Conservation (phyloP, 2,888 invertebrate species). For the Nysson spinosus region DNA sequence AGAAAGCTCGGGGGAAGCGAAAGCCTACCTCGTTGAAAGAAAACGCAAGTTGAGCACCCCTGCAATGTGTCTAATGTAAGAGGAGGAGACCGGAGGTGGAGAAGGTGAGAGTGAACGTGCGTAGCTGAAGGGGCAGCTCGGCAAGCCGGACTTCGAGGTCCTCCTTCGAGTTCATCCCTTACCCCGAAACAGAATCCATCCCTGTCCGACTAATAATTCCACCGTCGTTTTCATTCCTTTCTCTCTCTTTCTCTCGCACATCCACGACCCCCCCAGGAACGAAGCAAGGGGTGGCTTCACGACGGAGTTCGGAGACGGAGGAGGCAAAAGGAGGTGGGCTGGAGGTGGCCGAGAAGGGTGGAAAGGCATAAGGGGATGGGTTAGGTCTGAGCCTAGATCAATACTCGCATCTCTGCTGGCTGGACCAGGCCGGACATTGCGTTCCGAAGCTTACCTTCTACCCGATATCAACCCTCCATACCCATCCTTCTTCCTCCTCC, state of each 20-base stretch:
- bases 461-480: conserved; percentile 62
- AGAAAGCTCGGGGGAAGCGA: too few relatives aligned
- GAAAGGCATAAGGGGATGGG: conserved; percentile 47
- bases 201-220: conserved; percentile 28
- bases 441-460: conserved; percentile 72
- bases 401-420: conserved; percentile 76
- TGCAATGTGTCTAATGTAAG: conserved; percentile 64
- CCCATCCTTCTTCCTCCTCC: conserved; percentile 41
- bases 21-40: too few relatives aligned
- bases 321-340: conserved; percentile 61
- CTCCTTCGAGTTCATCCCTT: conserved; percentile 53
- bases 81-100: conserved; percentile 64
- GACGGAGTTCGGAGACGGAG: conserved; percentile 54
- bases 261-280: conserved; percentile 63
- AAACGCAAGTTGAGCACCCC: conserved; percentile 65
- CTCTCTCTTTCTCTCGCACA: conserved; percentile 44
- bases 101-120: conserved; percentile 67
- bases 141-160: conserved; percentile 73
- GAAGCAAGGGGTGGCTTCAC: conserved; percentile 62
- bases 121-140: conserved; percentile 68
- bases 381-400: conserved; percentile 73
- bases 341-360: conserved; percentile 62
- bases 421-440: conserved; percentile 77
- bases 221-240: conserved; percentile 52
- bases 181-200: conserved; percentile 15